Evolutionary conservation across 2,797 vertebrate species (phyloP).

Genomic region (Fistularia commersonii): DNA sequence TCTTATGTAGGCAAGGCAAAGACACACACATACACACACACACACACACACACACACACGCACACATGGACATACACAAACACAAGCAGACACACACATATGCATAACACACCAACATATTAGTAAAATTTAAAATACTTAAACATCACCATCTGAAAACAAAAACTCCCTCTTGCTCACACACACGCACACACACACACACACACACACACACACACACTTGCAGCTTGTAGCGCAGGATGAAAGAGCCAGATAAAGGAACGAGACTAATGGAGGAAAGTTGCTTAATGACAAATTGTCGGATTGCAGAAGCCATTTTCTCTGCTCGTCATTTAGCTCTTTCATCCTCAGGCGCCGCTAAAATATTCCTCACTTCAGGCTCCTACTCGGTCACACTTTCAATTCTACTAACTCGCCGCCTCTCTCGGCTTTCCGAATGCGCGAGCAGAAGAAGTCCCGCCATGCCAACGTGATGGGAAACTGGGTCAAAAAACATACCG

Average conservation of each 20-base stretch:
- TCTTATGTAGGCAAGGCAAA: slow-evolving; percentile 46
- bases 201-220: slow-evolving; percentile 7
- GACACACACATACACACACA: slow-evolving; percentile 17
- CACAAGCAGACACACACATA: slow-evolving; percentile 11
- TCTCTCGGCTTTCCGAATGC: slow-evolving; percentile 13
- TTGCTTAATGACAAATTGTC: slow-evolving; percentile 53
- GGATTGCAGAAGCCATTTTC: slow-evolving; percentile 53
- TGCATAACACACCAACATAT: slow-evolving; percentile 42
- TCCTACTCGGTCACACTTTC: slow-evolving; percentile 38
- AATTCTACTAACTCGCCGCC: slow-evolving; percentile 6
- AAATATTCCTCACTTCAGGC: slow-evolving; percentile 43
- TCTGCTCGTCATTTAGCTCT: slow-evolving; percentile 34
- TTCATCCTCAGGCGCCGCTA: slow-evolving; percentile 30
- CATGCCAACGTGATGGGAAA: slow-evolving; percentile 25
- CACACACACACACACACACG: slow-evolving; percentile 23
- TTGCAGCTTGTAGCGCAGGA: slow-evolving; percentile 10
- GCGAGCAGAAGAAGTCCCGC: slow-evolving; percentile 15
- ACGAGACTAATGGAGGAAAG: slow-evolving; percentile 49
- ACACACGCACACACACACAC: neutral
- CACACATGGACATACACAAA: slow-evolving; percentile 7
- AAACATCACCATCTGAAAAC: slow-evolving; percentile 37
- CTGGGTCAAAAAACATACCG: slow-evolving; percentile 35
- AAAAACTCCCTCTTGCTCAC: slow-evolving; percentile 22
- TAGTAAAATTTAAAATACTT: slow-evolving; percentile 40
- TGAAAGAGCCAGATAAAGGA: slow-evolving; percentile 39